Conservation (phyloP, 2,113 vertebrate genomes). For the Dunckerocampus dactyliophorus region DNA sequence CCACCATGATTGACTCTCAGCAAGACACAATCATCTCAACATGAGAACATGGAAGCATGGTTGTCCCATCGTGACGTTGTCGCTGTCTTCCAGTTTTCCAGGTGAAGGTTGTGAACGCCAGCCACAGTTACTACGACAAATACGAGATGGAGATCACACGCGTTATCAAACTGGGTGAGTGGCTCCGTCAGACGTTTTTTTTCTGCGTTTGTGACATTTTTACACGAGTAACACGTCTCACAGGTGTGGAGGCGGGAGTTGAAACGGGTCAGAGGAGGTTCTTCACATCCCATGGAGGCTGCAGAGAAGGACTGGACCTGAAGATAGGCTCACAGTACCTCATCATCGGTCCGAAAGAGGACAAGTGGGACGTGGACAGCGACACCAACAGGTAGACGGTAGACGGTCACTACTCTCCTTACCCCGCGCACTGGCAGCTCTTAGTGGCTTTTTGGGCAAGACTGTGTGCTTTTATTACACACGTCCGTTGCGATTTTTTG, state of each 20-base stretch:
- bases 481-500: background rate
- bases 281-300: constrained; percentile 70
- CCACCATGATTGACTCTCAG: no score
- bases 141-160: constrained; percentile 69
- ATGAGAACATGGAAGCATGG: background rate
- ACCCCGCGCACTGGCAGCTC: background rate
- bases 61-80: background rate
- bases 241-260: constrained; percentile 63
- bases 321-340: constrained; percentile 63
- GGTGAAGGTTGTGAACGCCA: constrained; percentile 61
- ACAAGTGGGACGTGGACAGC: constrained; percentile 58
- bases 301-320: constrained; percentile 60
- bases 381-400: constrained; percentile 41
- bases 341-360: constrained; percentile 63
- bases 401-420: background rate
- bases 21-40: no score
- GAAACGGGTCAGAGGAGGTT: constrained; percentile 41
- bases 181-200: background rate
- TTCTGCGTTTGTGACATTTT: no score
- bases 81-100: constrained; percentile 53
- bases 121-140: constrained; percentile 66
- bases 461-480: background rate
- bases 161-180: constrained; percentile 71
- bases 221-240: no score
- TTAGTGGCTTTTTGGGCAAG: no score